Conservation (phyloP, 2,113 vertebrate species). For the Mugil cephalus region DNA sequence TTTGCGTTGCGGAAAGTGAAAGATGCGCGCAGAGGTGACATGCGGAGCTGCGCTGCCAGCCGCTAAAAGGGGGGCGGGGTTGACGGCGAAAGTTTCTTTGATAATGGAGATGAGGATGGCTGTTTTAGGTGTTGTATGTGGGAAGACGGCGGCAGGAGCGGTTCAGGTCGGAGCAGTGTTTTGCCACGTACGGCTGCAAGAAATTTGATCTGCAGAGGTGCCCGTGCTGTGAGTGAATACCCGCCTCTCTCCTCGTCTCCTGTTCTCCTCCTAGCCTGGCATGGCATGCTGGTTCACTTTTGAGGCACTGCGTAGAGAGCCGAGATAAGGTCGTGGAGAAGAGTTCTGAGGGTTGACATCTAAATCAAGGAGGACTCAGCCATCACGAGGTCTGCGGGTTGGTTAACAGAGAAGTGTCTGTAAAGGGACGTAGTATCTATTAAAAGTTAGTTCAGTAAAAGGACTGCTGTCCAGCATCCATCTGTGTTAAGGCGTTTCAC, state of each 20-base stretch:
- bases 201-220: constrained; percentile 76
- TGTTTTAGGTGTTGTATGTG: background rate
- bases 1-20: background rate
- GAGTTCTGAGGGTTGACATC: background rate
- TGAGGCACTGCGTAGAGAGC: background rate
- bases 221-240: constrained; percentile 17
- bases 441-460: too few species aligned
- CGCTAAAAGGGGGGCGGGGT: constrained; percentile 50
- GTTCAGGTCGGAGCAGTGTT: background rate
- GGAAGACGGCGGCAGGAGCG: background rate
- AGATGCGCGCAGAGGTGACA: constrained; percentile 9
- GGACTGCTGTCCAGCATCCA: too few species aligned
- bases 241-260: constrained; percentile 38
- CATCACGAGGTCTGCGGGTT: too few species aligned
- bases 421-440: too few species aligned
- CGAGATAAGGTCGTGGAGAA: background rate
- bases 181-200: constrained; percentile 79
- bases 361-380: background rate
- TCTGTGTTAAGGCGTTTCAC: too few species aligned
- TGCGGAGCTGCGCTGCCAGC: constrained; percentile 50
- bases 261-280: constrained; percentile 3
- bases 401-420: too few species aligned
- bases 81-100: background rate
- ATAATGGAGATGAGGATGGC: background rate
- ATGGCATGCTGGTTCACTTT: constrained; percentile 1